Percentiles rank a stretch among this genome's conserved stretches.
Evolutionary conservation across 2,888 invertebrate genomes (phyloP).

Genomic region (Chymomyza fuscimana): DNA sequence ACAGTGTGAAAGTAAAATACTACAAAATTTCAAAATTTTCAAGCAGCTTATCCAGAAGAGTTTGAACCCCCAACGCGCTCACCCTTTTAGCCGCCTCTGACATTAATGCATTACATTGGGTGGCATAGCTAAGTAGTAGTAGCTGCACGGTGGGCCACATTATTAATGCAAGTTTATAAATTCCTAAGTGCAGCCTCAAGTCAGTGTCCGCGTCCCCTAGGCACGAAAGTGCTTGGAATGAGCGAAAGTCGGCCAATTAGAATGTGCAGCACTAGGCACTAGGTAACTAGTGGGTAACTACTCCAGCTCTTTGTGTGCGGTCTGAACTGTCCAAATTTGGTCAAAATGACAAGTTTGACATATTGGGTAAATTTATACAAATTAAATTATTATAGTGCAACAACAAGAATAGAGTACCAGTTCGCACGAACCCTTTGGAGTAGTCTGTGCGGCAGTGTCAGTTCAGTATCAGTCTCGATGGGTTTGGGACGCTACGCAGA

Average conservation of each 20-base stretch:
- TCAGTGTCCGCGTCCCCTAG: background rate
- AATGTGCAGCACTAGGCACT: background rate
- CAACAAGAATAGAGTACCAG: background rate
- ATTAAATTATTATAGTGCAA: conserved; percentile 62
- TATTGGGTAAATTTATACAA: conserved; percentile 71
- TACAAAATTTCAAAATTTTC: too few species aligned
- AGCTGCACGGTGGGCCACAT: background rate
- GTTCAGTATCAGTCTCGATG: conserved; percentile 20
- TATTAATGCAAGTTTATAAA: background rate
- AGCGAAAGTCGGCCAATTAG: background rate
- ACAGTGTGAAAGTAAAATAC: too few species aligned
- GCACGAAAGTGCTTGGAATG: background rate
- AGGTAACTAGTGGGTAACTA: too few species aligned
- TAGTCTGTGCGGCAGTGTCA: conserved; percentile 28
- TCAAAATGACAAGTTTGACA: conserved; percentile 52
- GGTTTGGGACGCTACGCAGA: conserved; percentile 19
- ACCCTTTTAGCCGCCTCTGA: too few species aligned
- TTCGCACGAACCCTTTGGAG: conserved; percentile 54
- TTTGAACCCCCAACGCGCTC: too few species aligned
- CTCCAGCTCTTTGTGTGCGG: background rate
- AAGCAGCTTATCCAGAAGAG: too few species aligned
- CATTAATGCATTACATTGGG: background rate
- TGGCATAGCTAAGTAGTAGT: background rate
- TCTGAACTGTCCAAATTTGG: background rate
- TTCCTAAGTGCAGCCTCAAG: background rate